Base-by-base conservation (phyloP, 2,797 vertebrate species). In the Silurus lanzhouensis region DNA sequence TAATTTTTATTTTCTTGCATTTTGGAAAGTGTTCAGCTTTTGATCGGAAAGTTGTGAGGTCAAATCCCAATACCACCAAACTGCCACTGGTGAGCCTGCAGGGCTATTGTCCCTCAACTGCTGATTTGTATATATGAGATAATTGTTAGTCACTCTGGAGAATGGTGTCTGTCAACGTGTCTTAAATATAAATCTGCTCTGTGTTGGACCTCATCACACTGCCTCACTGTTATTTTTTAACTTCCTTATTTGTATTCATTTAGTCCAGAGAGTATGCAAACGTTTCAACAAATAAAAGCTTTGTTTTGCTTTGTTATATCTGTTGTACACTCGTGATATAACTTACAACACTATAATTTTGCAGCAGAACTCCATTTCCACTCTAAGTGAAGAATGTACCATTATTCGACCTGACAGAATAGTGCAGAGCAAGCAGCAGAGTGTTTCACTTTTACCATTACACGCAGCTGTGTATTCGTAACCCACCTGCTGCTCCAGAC, bases 401-500 rank as follows among this genome's bases (percentile, higher is more conserved):
- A 67, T 84, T 72, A 66, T 74, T 22, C 20, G 67, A 81, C 67
- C 61, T 77, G 74, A 63, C 64, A 84, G 55, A 61, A 70, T 60
- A 63, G 58, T 46, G 63, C 66, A 38, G 64, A 72, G 46, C 67
- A 72, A 68, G 81, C 68, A 55, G 63, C 72, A 83, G 61, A 64
- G 75, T 10, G 66, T 83, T 83, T 83, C 52, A 58, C 63, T 68
- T 76, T 77, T 57, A 70, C 48, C 48, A 70, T 84, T 83, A 76
- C 44, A 82, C 17, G 13, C 84, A 82, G 71, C 64, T 72, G 46
- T 66, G 77, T 27, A 27, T 82, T 75, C 20, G 13, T 44, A 61
- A 79, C 63, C 84, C 74, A 46, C 81, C 82, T 81, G 85, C 85
- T 80, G 85, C 82, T 81, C n/a, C 22, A 77, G 71, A 55, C 71